Base-by-base conservation (phyloP, 2,113 vertebrate species). In the Phalacrocorax pelagicus region DNA sequence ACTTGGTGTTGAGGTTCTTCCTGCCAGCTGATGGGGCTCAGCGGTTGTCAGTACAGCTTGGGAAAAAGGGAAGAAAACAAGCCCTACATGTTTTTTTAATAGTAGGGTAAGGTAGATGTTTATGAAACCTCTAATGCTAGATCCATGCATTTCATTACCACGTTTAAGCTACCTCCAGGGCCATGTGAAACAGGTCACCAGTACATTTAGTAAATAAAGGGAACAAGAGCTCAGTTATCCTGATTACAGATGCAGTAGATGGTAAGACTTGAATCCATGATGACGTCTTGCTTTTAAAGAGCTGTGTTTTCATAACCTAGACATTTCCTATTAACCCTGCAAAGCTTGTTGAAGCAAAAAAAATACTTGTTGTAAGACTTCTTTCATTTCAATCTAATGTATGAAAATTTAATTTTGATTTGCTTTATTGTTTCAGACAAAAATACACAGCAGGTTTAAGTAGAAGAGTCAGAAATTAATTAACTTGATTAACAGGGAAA, bases 391-490 rank as follows among this genome's bases (percentile, higher is more conserved):
- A 83, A 19, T 83, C 38, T 63, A 84, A 8, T 18, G 27, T 46
- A 24, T 49, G 49, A 92, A 70, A 88, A 86, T 65, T n/a, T 58
- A 58, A 59, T 30, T 29, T n/a, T 7, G 70, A 66, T 67, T 2
- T 4, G 32, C 79, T 75, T 65, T 65, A 80, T 66, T 92, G 5
- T 86, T 97, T 78, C 21, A 79, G 55, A 83, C 9, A 74, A 77
- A 77, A 79, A 86, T 7, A 11, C 15, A 20, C 3, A 79, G 30
- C 14, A 59, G 13, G 10, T 78, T 58, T 73, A 46, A 92, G 36
- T 81, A 86, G 77, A 17, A 91, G 16, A 85, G 34, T 59, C 24
- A 83, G 78, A 86, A 90, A 95, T 94, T 90, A 94, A 95, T 94
- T 93, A 93, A 52, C 40, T 44, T 78, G 54, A 90, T 90, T 90